These are phyloP conservation scores for Sandelia bainsii DNA, from an alignment of 2,797 vertebrate genomes.

Conservation along the genomic window DNA sequence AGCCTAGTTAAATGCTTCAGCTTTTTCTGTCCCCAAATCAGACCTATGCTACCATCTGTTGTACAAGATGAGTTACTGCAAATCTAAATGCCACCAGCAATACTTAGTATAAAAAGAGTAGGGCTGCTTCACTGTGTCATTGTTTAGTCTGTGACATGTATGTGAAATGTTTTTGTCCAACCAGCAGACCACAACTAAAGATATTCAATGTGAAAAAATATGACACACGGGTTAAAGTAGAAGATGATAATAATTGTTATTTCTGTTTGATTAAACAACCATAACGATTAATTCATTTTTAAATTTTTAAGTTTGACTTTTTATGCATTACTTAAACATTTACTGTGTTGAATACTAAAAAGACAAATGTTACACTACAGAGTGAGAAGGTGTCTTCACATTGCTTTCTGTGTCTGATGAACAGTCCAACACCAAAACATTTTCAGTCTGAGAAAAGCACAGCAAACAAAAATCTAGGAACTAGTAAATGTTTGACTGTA, in stretches of 20 bases:
- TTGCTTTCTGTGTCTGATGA: neutral
- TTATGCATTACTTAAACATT: neutral
- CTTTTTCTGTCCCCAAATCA: neutral
- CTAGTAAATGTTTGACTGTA: neutral
- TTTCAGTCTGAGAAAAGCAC: neutral
- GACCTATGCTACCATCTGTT: constrained; percentile 74
- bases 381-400: neutral
- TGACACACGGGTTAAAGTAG: neutral
- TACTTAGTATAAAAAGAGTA: neutral
- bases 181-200: no score
- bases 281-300: neutral
- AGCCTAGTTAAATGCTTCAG: neutral
- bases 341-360: neutral
- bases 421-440: neutral
- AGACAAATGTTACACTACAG: neutral
- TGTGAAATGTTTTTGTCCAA: no score
- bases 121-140: neutral
- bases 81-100: neutral
- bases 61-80: constrained; percentile 56
- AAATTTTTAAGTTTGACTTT: neutral
- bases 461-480: constrained; percentile 1
- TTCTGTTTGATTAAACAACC: neutral
- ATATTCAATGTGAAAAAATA: no score
- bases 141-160: neutral
- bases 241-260: neutral